phyloP scores from a whole-genome alignment of 2,888 invertebrate genomes.

The Apeira syringaria region DNA sequence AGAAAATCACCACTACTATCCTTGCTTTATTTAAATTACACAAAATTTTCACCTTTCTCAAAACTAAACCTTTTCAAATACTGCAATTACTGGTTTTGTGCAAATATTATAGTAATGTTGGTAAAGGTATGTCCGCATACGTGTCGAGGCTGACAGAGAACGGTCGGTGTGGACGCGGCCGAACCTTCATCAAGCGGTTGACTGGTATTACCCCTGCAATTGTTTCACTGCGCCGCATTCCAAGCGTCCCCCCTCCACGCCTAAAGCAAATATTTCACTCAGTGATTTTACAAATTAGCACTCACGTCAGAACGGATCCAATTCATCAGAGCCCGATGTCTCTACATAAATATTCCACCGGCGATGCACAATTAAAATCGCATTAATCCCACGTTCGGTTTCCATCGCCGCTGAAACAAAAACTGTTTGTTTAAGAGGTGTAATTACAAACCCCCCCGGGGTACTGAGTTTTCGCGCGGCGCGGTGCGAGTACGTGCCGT shows the following conservation, averaged over 20 bases:
- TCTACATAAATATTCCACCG: constrained; percentile 29
- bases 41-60: too few species aligned
- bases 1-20: too few species aligned
- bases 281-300: constrained; percentile 76
- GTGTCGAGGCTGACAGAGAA: constrained; percentile 47
- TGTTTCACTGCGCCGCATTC: constrained; percentile 75
- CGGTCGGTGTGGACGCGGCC: constrained; percentile 39
- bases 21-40: too few species aligned
- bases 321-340: too few species aligned
- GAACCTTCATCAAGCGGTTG: constrained; percentile 81
- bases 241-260: constrained; percentile 41
- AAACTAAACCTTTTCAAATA: not conserved
- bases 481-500: constrained; percentile 73
- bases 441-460: constrained; percentile 78
- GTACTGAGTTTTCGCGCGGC: constrained; percentile 68
- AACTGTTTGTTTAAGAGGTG: constrained; percentile 69
- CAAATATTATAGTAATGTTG: constrained; percentile 16
- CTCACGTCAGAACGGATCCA: too few species aligned
- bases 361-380: constrained; percentile 43
- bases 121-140: constrained; percentile 36
- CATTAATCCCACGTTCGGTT: constrained; percentile 46
- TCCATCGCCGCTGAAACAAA: constrained; percentile 51
- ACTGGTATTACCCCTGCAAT: constrained; percentile 80
- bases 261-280: constrained; percentile 64
- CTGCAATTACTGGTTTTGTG: not conserved